A percentile compares a stretch with the other conserved stretches of the same genome.
Evolutionary conservation across 2,113 vertebrate species (phyloP).

Genomic region (Neotoma lepida): DNA sequence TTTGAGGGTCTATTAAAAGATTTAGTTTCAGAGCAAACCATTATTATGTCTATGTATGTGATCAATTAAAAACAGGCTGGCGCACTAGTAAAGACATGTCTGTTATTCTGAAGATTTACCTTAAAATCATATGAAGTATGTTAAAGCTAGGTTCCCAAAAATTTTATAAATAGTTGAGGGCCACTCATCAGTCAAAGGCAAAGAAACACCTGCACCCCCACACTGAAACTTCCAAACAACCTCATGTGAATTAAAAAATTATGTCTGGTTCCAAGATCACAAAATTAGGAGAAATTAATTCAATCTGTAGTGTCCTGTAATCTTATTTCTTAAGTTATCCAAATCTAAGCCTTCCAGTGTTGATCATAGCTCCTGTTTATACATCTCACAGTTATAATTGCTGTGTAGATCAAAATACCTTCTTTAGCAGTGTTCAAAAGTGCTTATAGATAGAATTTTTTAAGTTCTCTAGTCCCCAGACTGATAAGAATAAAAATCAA

Average conservation of each 20-base stretch:
- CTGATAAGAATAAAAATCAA: not conserved
- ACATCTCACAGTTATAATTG: not conserved
- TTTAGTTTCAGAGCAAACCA: conserved; percentile 22
- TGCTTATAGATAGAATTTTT: not conserved
- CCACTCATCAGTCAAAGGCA: not conserved
- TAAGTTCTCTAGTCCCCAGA: conserved; percentile 26
- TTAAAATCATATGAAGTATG: not conserved
- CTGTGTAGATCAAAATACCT: not conserved
- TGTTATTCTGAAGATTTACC: not conserved
- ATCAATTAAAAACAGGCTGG: conserved; percentile 21
- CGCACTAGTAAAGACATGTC: not conserved
- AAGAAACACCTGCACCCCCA: rapidly evolving
- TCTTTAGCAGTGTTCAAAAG: conserved; percentile 28
- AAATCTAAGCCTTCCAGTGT: conserved; percentile 35
- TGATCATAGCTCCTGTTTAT: conserved; percentile 55
- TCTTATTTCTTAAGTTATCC: conserved; percentile 19
- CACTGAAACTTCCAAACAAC: not conserved
- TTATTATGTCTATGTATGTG: not conserved
- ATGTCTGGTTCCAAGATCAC: not conserved
- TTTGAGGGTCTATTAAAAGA: not conserved
- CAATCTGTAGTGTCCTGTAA: not conserved
- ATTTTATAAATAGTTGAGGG: not conserved
- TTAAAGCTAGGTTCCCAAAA: not conserved
- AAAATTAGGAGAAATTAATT: conserved; percentile 29
- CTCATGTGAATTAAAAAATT: not conserved